Evolutionary conservation across 2,113 vertebrate genomes (phyloP), one percentile per base, ranked within the genome.

Genomic region (Channa argus): DNA sequence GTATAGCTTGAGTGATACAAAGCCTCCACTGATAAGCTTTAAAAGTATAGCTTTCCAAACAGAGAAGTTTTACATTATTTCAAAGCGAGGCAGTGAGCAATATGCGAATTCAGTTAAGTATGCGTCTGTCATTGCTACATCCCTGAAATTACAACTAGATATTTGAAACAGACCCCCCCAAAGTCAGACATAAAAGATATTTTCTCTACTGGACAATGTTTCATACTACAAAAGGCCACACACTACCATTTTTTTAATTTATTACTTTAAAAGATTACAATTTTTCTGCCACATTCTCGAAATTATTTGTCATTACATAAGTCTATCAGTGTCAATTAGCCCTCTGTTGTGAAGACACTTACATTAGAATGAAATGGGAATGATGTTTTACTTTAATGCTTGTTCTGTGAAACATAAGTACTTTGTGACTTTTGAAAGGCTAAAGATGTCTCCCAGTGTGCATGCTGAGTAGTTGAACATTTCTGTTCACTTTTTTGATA

Each of bases 201-300:
- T 73, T 75, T 72, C 86, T 88, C 86, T 92, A 77, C 92, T 92
- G 91, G 89, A 91, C 88, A 91, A 81, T 68, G 66, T 64, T 85
- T 90, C 73, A 72, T 53, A 11, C 46, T 45, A 14, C 47, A 70
- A 41, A 71, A 68, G 71, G 67, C 46, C 38, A 50, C 45, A 77
- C 68, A 69, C 80, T 24, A 24, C 24, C 24, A 24, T 24, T 24
- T 24, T 24, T 24, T 24, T 24, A 1, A 24, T 24, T 24, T 24
- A 24, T 24, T 24, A 24, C 24, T 24, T 24, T 24, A 24, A 24
- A 24, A 24, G 24, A 24, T 24, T 24, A 24, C 24, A 64, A 60
- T 5, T 49, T 33, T 11, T 34, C 8, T 5, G 44, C 4, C 8
- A 43, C 2, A 6, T 38, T 65, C 5, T 34, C 2, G 60, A 47